A percentile compares a stretch with the other conserved stretches of the same genome.
Conservation (phyloP, 1,140 invertebrate genomes). For the Formica selysi region DNA sequence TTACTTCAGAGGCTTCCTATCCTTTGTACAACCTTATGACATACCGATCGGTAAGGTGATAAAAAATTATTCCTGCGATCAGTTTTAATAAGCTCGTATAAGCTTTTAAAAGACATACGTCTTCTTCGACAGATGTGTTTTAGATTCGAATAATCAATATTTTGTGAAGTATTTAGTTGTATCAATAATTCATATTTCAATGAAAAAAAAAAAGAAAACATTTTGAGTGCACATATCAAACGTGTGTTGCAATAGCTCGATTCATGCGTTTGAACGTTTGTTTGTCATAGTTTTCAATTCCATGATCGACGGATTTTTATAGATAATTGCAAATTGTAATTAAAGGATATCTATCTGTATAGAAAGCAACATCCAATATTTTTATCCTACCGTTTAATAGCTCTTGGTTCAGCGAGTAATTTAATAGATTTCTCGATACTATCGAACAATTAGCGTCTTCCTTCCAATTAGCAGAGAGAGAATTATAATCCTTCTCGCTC, state of each 20-base stretch:
- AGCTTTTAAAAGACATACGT: neutral
- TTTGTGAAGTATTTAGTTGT: neutral
- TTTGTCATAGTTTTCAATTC: neutral
- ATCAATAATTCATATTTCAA: neutral
- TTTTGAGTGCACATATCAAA: neutral
- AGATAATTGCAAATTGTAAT: neutral
- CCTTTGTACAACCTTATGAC: slow-evolving; percentile 87
- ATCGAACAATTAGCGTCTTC: neutral
- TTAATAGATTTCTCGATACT: neutral
- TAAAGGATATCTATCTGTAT: neutral
- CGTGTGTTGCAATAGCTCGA: neutral
- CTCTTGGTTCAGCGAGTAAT: neutral
- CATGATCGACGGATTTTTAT: neutral
- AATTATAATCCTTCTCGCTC: slow-evolving; percentile 15
- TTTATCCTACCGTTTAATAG: neutral
- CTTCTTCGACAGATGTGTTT: neutral
- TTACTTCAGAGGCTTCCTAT: slow-evolving; percentile 86
- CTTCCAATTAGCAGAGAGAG: slow-evolving; percentile 27
- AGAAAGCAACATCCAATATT: neutral
- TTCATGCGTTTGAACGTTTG: neutral
- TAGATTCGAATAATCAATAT: neutral
- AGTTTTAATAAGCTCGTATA: neutral
- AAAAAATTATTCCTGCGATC: neutral
- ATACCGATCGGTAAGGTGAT: slow-evolving; percentile 85
- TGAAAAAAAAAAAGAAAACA: neutral